Evolutionary conservation across 2,888 invertebrate genomes (phyloP), one percentile per base, ranked within the genome.

Genomic region (Drosophila quasianomalipes): DNA sequence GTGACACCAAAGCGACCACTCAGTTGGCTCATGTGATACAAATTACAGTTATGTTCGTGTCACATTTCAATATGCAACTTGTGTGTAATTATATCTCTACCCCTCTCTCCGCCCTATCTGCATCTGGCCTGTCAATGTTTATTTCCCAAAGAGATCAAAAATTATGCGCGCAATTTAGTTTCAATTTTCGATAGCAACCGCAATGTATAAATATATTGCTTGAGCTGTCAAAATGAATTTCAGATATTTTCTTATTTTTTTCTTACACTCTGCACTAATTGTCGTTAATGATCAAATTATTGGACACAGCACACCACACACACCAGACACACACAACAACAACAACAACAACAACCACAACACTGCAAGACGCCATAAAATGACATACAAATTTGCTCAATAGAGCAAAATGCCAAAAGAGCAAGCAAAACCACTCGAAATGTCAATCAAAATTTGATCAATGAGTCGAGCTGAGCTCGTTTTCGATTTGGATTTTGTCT

Each of bases 361-460:
- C 22, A 47, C 19, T 16, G 64, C 61, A 66, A 75, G 65, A 28
- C 47, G 52, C 74, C 72, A 86, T 74, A 59, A 72, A 71, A 67
- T 72, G 70, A 55, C 61, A 82, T 58, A 71, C 58, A 79, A 79
- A 79, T 84, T 85, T 89, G 88, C 75, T 80, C 80, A 85, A 79
- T 88, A 81, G 89, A 88, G 89, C 86, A 85, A 73, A 74, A 79
- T 44, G 55, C 30, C 35, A 62, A 70, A 76, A 72, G 60, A 84
- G 78, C 70, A 71, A 66, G 71, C 74, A 70, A 87, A 88, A 85
- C 75, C 88, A 88, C 81, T 85, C 87, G 72, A 83, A 74, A 69
- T 89, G 85, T 90, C 90, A 85, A 85, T 85, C 90, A 83, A 90
- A 89, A 76, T 86, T 89, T 89, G 90, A 85, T 85, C 90, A 85